Evolutionary conservation across 2,113 vertebrate species (phyloP).

Genomic region (Euleptes europaea): DNA sequence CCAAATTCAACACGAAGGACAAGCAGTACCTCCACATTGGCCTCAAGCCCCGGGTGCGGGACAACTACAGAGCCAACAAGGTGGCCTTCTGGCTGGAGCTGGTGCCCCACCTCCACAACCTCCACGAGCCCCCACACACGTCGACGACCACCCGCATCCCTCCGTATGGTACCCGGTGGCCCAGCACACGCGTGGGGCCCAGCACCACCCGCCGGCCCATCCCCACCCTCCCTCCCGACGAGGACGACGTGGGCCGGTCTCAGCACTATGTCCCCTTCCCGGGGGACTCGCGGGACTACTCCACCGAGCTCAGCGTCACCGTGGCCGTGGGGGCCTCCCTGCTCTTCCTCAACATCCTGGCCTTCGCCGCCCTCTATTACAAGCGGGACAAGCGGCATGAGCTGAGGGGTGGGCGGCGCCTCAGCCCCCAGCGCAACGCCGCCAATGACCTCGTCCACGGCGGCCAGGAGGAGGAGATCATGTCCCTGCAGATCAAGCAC

Average conservation of each 20-base stretch:
- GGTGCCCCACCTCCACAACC: slow-evolving; percentile 89
- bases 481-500: slow-evolving; percentile 90
- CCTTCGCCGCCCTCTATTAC: slow-evolving; percentile 93
- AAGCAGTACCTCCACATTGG: slow-evolving; percentile 94
- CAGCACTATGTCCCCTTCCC: slow-evolving; percentile 82
- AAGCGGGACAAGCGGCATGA: slow-evolving; percentile 91
- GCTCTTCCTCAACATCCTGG: slow-evolving; percentile 93
- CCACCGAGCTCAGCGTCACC: slow-evolving; percentile 90
- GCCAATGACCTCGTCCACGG: slow-evolving; percentile 86
- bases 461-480: slow-evolving; percentile 90
- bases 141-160: slow-evolving; percentile 81
- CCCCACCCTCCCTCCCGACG: slow-evolving; percentile 77
- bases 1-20: slow-evolving; percentile 94
- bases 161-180: slow-evolving; percentile 74
- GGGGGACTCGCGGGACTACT: slow-evolving; percentile 87
- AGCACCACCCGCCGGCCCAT: slow-evolving; percentile 78
- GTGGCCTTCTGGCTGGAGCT: slow-evolving; percentile 94
- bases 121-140: slow-evolving; percentile 80
- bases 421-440: slow-evolving; percentile 83
- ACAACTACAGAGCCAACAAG: slow-evolving; percentile 93
- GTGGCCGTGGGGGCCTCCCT: slow-evolving; percentile 90
- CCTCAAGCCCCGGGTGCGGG: slow-evolving; percentile 87
- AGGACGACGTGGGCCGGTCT: slow-evolving; percentile 74
- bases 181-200: slow-evolving; percentile 65
- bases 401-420: slow-evolving; percentile 73